Percentiles rank a stretch among this genome's conserved stretches.
Conservation (phyloP, 2,888 invertebrate species). For the Netelia melanura region DNA sequence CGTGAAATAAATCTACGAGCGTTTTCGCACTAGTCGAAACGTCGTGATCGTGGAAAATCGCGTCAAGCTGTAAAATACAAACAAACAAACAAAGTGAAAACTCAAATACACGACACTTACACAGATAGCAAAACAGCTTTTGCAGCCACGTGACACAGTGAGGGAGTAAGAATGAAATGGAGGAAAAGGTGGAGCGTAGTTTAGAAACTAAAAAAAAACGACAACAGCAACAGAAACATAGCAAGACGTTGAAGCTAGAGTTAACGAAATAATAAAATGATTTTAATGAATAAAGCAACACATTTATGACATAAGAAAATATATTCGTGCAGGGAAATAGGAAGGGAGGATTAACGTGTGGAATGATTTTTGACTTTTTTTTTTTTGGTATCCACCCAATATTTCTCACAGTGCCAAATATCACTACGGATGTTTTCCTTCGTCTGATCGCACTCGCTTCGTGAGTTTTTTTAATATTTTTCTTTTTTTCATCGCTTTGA, state of each 20-base stretch:
- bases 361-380: slow-evolving; percentile 46
- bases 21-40: slow-evolving; percentile 22
- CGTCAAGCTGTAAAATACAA: slow-evolving; percentile 61
- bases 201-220: slow-evolving; percentile 19
- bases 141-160: slow-evolving; percentile 25
- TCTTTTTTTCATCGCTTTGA: no score
- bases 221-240: slow-evolving; percentile 35
- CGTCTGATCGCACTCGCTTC: slow-evolving; percentile 31
- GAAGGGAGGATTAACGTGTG: slow-evolving; percentile 34
- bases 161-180: slow-evolving; percentile 22
- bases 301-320: slow-evolving; percentile 21
- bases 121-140: slow-evolving; percentile 37
- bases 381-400: slow-evolving; percentile 54
- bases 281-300: slow-evolving; percentile 1
- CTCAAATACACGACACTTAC: slow-evolving; percentile 20
- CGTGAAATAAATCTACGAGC: slow-evolving; percentile 52
- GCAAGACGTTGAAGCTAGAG: slow-evolving; percentile 23
- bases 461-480: neutral
- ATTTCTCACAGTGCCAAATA: slow-evolving; percentile 84
- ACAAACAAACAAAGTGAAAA: slow-evolving; percentile 7
- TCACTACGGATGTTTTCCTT: slow-evolving; percentile 61
- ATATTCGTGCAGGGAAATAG: slow-evolving; percentile 40
- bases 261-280: slow-evolving; percentile 35
- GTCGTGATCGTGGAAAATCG: slow-evolving; percentile 44
- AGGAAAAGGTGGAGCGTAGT: slow-evolving; percentile 40